These are phyloP conservation scores for Jordanella pulchra DNA, from an alignment of 2,797 vertebrate genomes.

Conservation along the genomic window DNA sequence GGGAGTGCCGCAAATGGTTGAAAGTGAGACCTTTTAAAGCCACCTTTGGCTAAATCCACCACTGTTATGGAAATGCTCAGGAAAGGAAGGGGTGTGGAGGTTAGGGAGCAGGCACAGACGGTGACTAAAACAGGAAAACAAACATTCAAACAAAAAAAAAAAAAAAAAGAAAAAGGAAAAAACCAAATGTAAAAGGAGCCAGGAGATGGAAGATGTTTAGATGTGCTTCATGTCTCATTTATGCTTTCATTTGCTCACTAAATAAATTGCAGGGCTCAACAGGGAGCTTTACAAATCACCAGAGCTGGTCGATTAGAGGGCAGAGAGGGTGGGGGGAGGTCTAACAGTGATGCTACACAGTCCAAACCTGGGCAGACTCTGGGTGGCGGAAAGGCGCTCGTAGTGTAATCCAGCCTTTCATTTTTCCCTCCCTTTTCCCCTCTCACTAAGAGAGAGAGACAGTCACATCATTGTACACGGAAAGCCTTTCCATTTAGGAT, in stretches of 20 bases:
- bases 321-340: slow-evolving; percentile 64
- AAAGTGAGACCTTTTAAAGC: slow-evolving; percentile 69
- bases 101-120: slow-evolving; percentile 25
- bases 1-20: slow-evolving; percentile 73
- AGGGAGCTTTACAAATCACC: slow-evolving; percentile 51
- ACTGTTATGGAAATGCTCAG: slow-evolving; percentile 53
- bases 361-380: slow-evolving; percentile 64
- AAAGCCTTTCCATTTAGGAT: slow-evolving; percentile 67
- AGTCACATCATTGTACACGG: slow-evolving; percentile 77
- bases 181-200: slow-evolving; percentile 9
- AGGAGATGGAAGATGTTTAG: slow-evolving; percentile 30
- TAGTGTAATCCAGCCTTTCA: slow-evolving; percentile 54
- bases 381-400: slow-evolving; percentile 75
- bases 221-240: background rate
- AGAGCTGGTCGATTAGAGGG: slow-evolving; percentile 58
- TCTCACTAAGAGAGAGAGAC: slow-evolving; percentile 52
- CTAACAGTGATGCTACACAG: slow-evolving; percentile 73
- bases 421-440: slow-evolving; percentile 49
- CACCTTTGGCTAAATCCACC: slow-evolving; percentile 57
- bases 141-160: too few relatives aligned
- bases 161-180: background rate
- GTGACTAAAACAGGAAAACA: slow-evolving; percentile 8
- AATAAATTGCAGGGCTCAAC: slow-evolving; percentile 42
- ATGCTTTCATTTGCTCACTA: slow-evolving; percentile 20
- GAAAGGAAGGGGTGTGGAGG: slow-evolving; percentile 22